Base-by-base conservation (phyloP, 2,797 vertebrate genomes). In the Lophius americanus region DNA sequence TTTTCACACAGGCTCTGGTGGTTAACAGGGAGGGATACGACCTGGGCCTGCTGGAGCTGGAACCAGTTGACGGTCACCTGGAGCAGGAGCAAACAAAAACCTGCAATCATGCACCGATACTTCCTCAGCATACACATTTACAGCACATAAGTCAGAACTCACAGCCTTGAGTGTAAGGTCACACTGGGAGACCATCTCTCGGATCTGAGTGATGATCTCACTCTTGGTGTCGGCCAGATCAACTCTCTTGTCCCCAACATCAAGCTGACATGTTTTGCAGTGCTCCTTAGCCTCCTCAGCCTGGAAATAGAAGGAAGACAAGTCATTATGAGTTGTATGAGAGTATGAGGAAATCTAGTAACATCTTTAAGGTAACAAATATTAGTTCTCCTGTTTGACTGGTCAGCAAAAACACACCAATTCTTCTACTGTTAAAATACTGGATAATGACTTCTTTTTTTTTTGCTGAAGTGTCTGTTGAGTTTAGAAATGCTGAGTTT, bases 81-180 rank as follows among this genome's bases (percentile, higher is more conserved):
- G 48, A 55, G 42, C 33, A 39, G 33, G 5, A 56, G 11, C 4
- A 10, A 14, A 35, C 8, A 9, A 3, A 41, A 56, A 51, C 35
- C 9, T 3, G 44, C 0, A 2, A 11, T 56, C 12, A 14, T 4
- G 6, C 1, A 12, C 3, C 1, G 3, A 10, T 11, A 10, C 9
- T 7, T 39, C 38, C 13, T 47, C 46, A 47, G 13, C 12, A 10
- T 23, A 39, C 42, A 68, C 2, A 10, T 43, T 38, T 44, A 23
- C 5, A 41, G 39, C 7, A 1, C 0, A 35, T 12, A 49, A n/a
- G 33, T 23, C 0, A 5, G 5, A n/a, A 90, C 96, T 94, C 90
- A 99, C 98, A 53, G 98, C 97, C 84, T 99, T 99, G 68, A 99
- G 94, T 39, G 98, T 99, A 75, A 99, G 96, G 90, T 99, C 97